Percentiles rank a stretch among this genome's conserved stretches.
Evolutionary conservation across 2,888 invertebrate genomes (phyloP).

Genomic region (Hedya salicella): DNA sequence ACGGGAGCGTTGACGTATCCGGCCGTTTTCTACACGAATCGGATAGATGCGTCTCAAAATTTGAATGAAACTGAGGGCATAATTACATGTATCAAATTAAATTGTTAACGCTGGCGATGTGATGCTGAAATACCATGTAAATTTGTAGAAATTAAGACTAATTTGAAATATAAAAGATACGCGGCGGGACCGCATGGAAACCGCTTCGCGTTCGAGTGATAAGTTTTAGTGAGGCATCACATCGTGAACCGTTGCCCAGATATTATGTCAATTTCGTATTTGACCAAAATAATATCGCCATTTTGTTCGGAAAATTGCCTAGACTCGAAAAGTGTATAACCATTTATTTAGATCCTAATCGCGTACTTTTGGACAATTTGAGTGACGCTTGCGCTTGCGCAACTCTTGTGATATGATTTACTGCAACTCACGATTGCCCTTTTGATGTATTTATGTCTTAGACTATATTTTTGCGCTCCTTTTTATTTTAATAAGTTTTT

Average conservation of each 20-base stretch:
- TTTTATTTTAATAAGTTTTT: constrained; percentile 34
- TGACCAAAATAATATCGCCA: no score
- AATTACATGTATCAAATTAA: no score
- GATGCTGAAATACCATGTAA: not conserved
- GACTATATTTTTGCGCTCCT: constrained; percentile 37
- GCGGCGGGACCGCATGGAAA: not conserved
- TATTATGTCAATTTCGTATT: no score
- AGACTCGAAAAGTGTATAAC: not conserved
- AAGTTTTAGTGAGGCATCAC: not conserved
- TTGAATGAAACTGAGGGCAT: no score
- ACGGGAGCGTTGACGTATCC: no score
- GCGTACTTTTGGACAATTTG: constrained; percentile 30
- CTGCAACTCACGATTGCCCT: constrained; percentile 33
- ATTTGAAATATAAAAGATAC: not conserved
- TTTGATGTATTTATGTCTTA: constrained; percentile 45
- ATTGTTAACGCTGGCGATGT: no score
- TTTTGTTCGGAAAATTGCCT: no score
- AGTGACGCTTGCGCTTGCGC: constrained; percentile 24
- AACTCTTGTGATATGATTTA: constrained; percentile 43
- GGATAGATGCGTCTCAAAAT: no score
- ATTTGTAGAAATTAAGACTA: not conserved
- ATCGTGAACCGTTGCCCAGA: no score
- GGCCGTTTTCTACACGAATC: no score
- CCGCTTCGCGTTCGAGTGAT: not conserved
- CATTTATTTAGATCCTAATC: constrained; percentile 3